Conservation (phyloP, 2,797 vertebrate genomes). For the Megaceryle alcyon region DNA sequence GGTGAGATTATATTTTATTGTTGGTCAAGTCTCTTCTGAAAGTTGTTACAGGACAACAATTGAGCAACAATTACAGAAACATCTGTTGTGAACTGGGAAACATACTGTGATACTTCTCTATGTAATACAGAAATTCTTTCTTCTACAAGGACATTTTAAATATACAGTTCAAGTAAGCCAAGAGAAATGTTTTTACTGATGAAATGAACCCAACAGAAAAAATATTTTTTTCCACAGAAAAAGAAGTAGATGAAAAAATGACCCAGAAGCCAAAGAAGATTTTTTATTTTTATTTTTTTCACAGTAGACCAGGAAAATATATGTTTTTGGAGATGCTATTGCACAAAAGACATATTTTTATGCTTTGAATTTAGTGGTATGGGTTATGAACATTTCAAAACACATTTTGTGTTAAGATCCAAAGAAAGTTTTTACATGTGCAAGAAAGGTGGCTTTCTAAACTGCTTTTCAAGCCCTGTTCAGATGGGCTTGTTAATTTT, state of each 20-base stretch:
- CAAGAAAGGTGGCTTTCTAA: not conserved
- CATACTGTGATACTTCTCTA: not conserved
- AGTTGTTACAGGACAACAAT: not conserved
- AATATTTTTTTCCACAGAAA: not conserved
- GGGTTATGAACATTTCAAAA: not conserved
- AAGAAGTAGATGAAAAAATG: not conserved
- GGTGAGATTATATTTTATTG: slow-evolving; percentile 22
- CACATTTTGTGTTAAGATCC: not conserved
- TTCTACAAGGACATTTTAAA: not conserved
- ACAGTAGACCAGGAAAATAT: not conserved
- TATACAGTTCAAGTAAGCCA: not conserved
- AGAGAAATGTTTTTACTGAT: not conserved
- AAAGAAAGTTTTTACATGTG: not conserved
- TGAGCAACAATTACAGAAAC: slow-evolving; percentile 25
- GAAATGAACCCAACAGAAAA: slow-evolving; percentile 3
- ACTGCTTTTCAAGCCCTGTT: not conserved
- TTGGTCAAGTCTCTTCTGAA: not conserved
- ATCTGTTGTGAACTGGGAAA: not conserved
- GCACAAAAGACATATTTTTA: not conserved
- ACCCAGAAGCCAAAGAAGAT: not conserved
- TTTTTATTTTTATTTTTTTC: not conserved
- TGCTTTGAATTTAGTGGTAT: not conserved
- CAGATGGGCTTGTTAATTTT: not conserved
- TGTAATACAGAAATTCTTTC: not conserved
- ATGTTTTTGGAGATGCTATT: not conserved